phyloP scores from a whole-genome alignment of 1,140 invertebrate genomes.

The Globodera rostochiensis region DNA sequence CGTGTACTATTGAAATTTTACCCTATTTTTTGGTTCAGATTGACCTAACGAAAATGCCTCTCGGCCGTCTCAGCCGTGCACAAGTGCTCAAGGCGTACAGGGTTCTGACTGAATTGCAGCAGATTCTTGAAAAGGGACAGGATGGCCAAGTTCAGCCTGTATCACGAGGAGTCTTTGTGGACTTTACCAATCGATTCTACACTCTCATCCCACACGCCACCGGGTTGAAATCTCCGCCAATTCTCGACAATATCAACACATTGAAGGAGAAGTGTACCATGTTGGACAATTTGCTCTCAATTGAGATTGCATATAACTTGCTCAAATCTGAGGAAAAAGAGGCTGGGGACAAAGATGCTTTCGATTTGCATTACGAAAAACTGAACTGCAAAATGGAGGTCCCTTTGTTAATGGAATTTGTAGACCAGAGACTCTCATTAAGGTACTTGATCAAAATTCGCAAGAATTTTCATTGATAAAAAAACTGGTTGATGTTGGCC shows the following conservation, averaged over 20 bases:
- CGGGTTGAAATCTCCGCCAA: conserved; percentile 49
- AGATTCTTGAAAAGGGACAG: conserved; percentile 20
- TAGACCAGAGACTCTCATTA: background rate
- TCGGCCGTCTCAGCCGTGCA: conserved; percentile 37
- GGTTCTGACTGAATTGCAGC: conserved; percentile 41
- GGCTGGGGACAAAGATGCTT: conserved; percentile 54
- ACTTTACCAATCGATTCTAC: conserved; percentile 87
- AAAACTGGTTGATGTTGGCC: conserved; percentile 70
- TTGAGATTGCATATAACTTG: conserved; percentile 77
- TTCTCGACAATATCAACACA: conserved; percentile 81
- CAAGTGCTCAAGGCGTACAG: conserved; percentile 42
- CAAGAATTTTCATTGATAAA: conserved; percentile 38
- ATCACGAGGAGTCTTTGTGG: conserved; percentile 71
- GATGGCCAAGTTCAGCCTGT: background rate
- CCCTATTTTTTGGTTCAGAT: conserved; percentile 31
- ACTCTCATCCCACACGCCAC: conserved; percentile 69
- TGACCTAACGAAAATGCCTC: conserved; percentile 48
- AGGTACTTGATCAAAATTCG: conserved; percentile 39
- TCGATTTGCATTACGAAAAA: conserved; percentile 54
- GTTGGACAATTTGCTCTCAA: conserved; percentile 49
- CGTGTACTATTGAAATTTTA: background rate
- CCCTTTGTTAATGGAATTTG: background rate
- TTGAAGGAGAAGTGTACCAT: conserved; percentile 71
- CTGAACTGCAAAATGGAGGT: conserved; percentile 49
- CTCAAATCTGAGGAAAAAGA: conserved; percentile 69